Evolutionary conservation across 2,888 invertebrate genomes (phyloP), one percentile per base, ranked within the genome.

Genomic region (Gandaritis pyraliata): DNA sequence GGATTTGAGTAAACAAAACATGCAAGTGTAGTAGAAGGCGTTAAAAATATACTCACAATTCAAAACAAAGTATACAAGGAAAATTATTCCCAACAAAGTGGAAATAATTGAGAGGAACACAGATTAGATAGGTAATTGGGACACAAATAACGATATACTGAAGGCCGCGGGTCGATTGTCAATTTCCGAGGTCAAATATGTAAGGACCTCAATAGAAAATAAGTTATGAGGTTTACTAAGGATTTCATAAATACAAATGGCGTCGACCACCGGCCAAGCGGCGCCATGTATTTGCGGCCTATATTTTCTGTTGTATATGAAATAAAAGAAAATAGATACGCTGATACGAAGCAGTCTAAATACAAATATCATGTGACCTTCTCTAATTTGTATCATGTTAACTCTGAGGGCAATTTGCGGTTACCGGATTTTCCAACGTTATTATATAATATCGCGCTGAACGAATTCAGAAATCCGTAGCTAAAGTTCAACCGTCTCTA

Each of bases 401-500:
- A n/a, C 18, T 36, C 13, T 45, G 46, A 1, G 46, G 13, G 51
- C 47, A 53, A 59, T 59, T 48, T 36, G 53, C 43, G 16, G 23
- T 47, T 38, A 54, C 18, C 23, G 33, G 47, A 48, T 39, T 39
- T 48, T 12, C 29, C 16, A 18, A 48, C 47, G 52, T 54, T 16
- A 43, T n/a, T 38, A 59, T 55, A 50, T 50, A 12, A 51, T 56
- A 50, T 48, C 13, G 33, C 7, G n/a, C 47, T 16, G n/a, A 57
- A 52, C 47, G 11, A 50, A 54, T 13, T 16, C n/a, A 18, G 41
- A 56, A 56, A 48, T 52, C 52, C 57, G 51, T 57, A 16, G 38
- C 45, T 47, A 52, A 52, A 61, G 51, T 56, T 56, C 36, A 56
- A 41, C 51, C 55, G 15, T 23, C 11, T 15, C 55, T 52, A 23